Base-by-base conservation (phyloP, 2,888 invertebrate species). In the Urechis unicinctus region DNA sequence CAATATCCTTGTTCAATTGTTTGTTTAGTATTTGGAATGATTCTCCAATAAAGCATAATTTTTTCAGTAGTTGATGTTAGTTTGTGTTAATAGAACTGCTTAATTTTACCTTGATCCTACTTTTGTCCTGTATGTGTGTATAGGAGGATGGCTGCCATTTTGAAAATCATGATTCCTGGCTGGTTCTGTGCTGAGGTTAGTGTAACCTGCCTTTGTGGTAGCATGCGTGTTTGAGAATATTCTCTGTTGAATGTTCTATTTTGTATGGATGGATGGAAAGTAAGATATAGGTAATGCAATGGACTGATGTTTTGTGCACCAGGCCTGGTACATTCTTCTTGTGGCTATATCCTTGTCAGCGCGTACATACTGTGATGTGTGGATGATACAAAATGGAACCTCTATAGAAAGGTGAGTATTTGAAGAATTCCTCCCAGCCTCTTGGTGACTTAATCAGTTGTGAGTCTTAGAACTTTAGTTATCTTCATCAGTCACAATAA, bases 331-430 rank as follows among this genome's bases (percentile, higher is more conserved):
- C 59, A 59, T 78, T 48, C 29, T 67, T 2, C 52, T 81, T 30
- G 80, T 82, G 47, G 96, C 95, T 0, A 73, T 81, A 3, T 86
- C 92, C 3, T 82, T 98, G 44, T 83, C 95, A 25, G 86, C 89
- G 1, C 83, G 96, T 65, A 95, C 97, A 0, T 83, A 93, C 65
- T 95, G 95, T 72, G 98, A 98, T 79, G 84, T 98, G 52, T 98
- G 95, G 94, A 86, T 97, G 82, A 98, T 98, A 66, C 88, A 91
- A 71, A 91, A 89, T 75, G 89, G 91, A 13, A 97, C 97, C 1
- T 83, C 88, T 54, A 86, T 97, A 67, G 97, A 97, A 83, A 91
- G 89, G 89, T 78, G 58, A 28, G 24, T 31, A 22, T 17, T 24
- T 46, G 44, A 6, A n/a, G 24, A 48, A 25, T 9, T 48, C 9